phyloP scores from a whole-genome alignment of 2,888 invertebrate species.

The Lithophane socia region DNA sequence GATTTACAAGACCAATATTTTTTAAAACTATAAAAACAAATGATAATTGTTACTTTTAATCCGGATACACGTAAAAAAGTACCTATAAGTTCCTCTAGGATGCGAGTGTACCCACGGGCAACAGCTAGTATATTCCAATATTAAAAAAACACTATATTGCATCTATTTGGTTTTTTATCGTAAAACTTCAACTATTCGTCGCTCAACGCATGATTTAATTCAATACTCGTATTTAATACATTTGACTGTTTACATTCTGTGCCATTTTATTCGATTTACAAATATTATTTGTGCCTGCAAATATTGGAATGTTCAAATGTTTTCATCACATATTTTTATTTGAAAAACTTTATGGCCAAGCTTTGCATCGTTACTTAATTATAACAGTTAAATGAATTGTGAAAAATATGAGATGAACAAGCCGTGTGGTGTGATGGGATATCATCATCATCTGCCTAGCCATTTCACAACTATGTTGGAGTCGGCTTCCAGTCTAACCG shows the following conservation, averaged over 20 bases:
- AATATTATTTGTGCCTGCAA: conserved; percentile 52
- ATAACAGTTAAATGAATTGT: neutral
- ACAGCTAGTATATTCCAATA: too few relatives aligned
- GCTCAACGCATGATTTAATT: conserved; percentile 35
- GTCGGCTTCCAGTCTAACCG: too few relatives aligned
- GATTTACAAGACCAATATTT: too few relatives aligned
- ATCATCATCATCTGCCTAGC: too few relatives aligned
- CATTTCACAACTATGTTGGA: too few relatives aligned
- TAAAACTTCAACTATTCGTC: conserved; percentile 7
- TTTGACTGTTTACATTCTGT: conserved; percentile 38
- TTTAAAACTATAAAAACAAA: too few relatives aligned
- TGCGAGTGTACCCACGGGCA: neutral
- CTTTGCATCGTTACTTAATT: too few relatives aligned
- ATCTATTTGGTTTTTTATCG: conserved; percentile 18
- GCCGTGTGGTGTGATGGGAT: neutral
- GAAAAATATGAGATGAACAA: neutral
- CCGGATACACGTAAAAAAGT: too few relatives aligned
- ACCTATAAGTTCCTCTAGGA: neutral
- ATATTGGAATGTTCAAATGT: conserved; percentile 37
- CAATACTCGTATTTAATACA: conserved; percentile 33
- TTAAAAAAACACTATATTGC: neutral
- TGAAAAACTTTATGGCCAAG: neutral
- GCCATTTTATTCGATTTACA: conserved; percentile 52
- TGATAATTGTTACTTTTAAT: too few relatives aligned
- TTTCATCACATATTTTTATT: conserved; percentile 20